Conservation (phyloP, 2,888 invertebrate genomes). For the Bellardia pandia region DNA sequence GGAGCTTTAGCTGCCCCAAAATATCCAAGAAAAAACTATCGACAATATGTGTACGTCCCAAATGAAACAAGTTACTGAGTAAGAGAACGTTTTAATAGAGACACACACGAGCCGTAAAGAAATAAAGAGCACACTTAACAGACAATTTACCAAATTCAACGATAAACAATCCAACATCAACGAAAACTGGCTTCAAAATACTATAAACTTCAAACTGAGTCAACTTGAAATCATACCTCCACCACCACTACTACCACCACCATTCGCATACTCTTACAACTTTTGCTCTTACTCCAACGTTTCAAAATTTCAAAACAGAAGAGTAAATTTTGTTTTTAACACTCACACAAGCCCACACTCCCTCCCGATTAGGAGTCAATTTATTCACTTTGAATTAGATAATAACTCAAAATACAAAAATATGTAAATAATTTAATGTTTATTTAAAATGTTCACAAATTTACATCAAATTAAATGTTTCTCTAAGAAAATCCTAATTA, state of each 20-base stretch:
- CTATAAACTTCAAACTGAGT: slow-evolving; percentile 54
- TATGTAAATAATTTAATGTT: neutral
- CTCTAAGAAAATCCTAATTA: neutral
- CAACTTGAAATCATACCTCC: slow-evolving; percentile 18
- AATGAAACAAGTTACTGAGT: slow-evolving; percentile 40
- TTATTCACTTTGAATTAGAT: slow-evolving; percentile 51
- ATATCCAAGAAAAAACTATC: slow-evolving; percentile 14
- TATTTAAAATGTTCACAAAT: neutral
- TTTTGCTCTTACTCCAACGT: slow-evolving; percentile 27
- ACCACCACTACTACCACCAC: slow-evolving; percentile 4
- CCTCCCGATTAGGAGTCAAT: slow-evolving; percentile 29
- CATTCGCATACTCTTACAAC: neutral
- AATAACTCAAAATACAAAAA: slow-evolving; percentile 54
- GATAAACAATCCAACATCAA: slow-evolving; percentile 49
- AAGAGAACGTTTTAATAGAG: slow-evolving; percentile 48
- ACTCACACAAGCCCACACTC: neutral
- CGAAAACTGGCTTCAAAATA: slow-evolving; percentile 62
- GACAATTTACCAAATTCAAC: slow-evolving; percentile 34
- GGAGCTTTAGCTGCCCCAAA: slow-evolving; percentile 46
- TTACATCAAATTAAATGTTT: neutral
- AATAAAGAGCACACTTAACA: slow-evolving; percentile 52
- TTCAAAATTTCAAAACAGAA: slow-evolving; percentile 20
- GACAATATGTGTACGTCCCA: slow-evolving; percentile 28
- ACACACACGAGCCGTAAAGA: slow-evolving; percentile 13
- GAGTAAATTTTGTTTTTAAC: slow-evolving; percentile 54